A percentile compares a stretch with the other conserved stretches of the same genome.
These are phyloP conservation scores for Ailurus styani DNA, from an alignment of 2,113 vertebrate genomes.

Conservation along the genomic window DNA sequence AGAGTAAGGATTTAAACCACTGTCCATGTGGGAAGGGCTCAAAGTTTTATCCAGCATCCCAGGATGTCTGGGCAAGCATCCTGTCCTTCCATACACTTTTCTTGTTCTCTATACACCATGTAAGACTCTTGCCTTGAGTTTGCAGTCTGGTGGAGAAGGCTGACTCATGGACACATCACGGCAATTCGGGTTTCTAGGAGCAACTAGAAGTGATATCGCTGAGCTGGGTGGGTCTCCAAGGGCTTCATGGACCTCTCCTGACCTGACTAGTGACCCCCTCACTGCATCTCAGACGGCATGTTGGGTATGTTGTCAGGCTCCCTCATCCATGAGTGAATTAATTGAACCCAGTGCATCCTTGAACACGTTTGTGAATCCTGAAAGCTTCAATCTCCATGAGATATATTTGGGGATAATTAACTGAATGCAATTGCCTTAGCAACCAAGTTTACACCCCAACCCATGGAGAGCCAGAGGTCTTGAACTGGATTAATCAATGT, in stretches of 20 bases:
- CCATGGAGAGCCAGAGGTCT: not conserved
- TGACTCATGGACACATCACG: rapidly evolving
- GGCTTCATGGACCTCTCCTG: not conserved
- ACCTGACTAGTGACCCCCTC: not conserved
- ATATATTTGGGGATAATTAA: not conserved
- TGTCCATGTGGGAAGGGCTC: not conserved
- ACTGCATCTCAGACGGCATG: rapidly evolving
- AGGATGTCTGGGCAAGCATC: not conserved
- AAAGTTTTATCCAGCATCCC: rapidly evolving
- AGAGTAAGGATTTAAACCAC: not conserved
- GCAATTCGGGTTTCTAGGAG: not conserved
- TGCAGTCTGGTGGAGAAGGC: not conserved
- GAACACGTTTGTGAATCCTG: not conserved
- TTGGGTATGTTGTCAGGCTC: not conserved
- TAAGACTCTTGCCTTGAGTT: too few relatives aligned
- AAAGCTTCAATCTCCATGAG: not conserved
- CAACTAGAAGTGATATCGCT: not conserved
- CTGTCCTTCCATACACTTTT: rapidly evolving
- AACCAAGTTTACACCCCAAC: not conserved
- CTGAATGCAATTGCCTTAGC: not conserved
- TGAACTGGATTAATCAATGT: not conserved
- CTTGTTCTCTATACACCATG: not conserved
- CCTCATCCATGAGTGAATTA: not conserved
- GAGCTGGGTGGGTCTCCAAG: not conserved
- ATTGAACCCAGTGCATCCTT: not conserved